Percentiles rank a stretch among this genome's conserved stretches.
Conservation (phyloP, 1,140 invertebrate species). For the Muscidifurax raptorellus region DNA sequence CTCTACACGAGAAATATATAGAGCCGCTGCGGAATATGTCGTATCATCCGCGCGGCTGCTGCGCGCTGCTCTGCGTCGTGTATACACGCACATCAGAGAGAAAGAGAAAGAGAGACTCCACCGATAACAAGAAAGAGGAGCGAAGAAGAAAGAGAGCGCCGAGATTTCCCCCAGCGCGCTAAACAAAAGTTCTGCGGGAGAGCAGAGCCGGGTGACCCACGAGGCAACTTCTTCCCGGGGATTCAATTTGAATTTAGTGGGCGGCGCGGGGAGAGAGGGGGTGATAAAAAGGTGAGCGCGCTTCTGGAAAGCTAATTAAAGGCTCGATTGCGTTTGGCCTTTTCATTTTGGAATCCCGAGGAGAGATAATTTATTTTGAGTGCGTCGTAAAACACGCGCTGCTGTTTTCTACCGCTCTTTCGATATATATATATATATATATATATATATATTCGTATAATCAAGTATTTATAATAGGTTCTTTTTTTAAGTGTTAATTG, state of each 20-base stretch:
- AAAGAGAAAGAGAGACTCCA: background rate
- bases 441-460: background rate
- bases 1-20: background rate
- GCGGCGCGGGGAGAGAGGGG: background rate
- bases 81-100: background rate
- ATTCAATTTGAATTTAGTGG: constrained; percentile 27
- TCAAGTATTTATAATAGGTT: too few relatives aligned
- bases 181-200: background rate
- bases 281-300: constrained; percentile 5
- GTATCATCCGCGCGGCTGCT: background rate
- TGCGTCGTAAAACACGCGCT: background rate
- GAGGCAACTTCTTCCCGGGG: constrained; percentile 5
- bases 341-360: background rate
- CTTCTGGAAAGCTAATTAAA: background rate
- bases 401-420: background rate
- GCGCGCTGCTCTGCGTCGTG: background rate
- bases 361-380: background rate
- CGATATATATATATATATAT: background rate
- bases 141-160: background rate
- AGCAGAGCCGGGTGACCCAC: background rate
- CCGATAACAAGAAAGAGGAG: background rate
- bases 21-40: background rate
- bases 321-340: background rate
- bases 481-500: too few relatives aligned
- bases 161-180: constrained; percentile 15